A percentile compares a stretch with the other conserved stretches of the same genome.
These are phyloP conservation scores for Connochaetes taurinus DNA, from an alignment of 2,113 vertebrate species.

Conservation along the genomic window DNA sequence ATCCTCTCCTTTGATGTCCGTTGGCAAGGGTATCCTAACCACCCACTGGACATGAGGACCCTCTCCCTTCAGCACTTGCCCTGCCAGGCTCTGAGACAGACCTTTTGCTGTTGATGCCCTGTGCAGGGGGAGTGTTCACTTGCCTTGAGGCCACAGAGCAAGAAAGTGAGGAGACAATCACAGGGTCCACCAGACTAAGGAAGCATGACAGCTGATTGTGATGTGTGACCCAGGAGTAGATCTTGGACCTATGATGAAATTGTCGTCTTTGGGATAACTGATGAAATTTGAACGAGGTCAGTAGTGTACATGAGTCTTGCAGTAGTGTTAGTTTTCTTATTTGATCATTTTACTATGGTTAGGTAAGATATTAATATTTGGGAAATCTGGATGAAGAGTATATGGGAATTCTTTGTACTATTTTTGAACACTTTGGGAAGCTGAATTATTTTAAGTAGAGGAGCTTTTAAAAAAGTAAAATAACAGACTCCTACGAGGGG, in stretches of 20 bases:
- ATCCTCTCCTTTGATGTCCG: neutral
- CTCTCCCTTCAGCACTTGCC: neutral
- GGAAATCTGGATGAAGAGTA: neutral
- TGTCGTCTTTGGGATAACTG: neutral
- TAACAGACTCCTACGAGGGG: neutral
- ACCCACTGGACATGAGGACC: fast-evolving
- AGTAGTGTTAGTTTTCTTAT: neutral
- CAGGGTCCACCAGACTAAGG: neutral
- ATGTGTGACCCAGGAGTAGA: neutral
- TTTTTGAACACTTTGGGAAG: neutral
- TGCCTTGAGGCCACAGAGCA: neutral
- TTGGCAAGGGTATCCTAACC: neutral
- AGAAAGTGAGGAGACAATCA: neutral
- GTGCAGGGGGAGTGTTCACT: too few species aligned
- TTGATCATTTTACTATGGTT: neutral
- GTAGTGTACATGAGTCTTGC: neutral
- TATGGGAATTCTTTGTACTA: neutral
- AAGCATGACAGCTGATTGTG: neutral
- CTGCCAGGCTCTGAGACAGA: neutral
- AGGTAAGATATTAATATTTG: neutral
- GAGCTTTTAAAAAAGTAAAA: neutral
- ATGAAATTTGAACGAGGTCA: neutral
- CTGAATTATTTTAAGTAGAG: neutral
- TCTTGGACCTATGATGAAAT: neutral
- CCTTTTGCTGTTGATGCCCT: fast-evolving